Base-by-base conservation (phyloP, 2,113 vertebrate species). In the Pyrgilauda ruficollis region DNA sequence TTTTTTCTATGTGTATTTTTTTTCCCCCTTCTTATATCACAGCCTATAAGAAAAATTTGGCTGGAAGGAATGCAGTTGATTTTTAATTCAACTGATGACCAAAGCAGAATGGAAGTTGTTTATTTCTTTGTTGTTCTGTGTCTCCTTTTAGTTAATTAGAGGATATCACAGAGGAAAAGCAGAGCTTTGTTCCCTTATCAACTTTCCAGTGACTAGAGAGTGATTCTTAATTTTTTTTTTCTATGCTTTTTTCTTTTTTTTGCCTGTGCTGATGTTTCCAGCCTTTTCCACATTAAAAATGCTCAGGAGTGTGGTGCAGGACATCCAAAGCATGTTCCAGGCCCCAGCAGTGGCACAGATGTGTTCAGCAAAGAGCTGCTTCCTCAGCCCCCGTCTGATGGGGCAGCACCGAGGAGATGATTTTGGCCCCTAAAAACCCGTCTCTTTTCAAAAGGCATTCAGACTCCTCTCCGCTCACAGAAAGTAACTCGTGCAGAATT, bases 361-460 rank as follows among this genome's bases (percentile, higher is more conserved):
- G 4, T 4, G 46, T 5, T 77, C 33, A 30, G 56, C 10, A 7
- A 10, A 16, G 35, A 21, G 61, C 26, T 9, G 46, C 56, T 10
- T 1, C 35, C 58, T 56, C 7, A 2, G 5, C 14, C 2, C 16
- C 22, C 1, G 1, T 22, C 13, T 2, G 33, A 5, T 3, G 31
- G 10, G 27, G 26, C 53, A 13, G 58, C 1, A 7, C 15, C 0
- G 7, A 41, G 46, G 17, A 28, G 20, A 15, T n/a, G 44, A 18
- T 23, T 33, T 31, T 9, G 56, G 10, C 9, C 20, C 19, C n/a
- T 2, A 24, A 31, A 52, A 44, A 21, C 6, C 13, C 13, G 0
- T 16, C 22, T n/a, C 2, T 1, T 17, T 50, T 35, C 16, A 22
- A 31, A 35, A 37, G 27, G 50, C 59, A 3, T 33, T 17, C 61